Conservation (phyloP, 2,113 vertebrate genomes). For the Tapirus terrestris region DNA sequence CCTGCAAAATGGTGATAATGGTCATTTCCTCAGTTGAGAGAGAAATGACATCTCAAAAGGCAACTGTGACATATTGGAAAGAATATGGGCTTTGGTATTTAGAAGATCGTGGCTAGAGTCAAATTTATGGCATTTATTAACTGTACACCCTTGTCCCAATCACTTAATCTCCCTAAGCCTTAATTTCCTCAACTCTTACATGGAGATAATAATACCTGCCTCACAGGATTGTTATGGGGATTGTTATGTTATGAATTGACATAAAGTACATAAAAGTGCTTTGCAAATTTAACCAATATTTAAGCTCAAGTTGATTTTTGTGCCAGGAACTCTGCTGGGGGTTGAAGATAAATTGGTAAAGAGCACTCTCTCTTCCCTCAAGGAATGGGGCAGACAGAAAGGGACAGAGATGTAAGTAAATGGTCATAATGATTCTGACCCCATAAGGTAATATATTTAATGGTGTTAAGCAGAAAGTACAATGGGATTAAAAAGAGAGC, state of each 20-base stretch:
- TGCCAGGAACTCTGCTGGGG: neutral
- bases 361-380: neutral
- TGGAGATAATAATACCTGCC: neutral
- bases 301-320: neutral
- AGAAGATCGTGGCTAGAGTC: neutral
- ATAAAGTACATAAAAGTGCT: neutral
- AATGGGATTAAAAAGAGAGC: neutral
- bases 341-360: neutral
- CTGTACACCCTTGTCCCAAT: neutral
- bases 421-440: neutral
- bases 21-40: neutral
- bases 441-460: neutral
- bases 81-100: neutral
- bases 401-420: neutral
- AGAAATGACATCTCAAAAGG: neutral
- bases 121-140: constrained; percentile 8
- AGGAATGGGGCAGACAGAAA: neutral
- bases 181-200: constrained; percentile 43
- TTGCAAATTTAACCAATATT: neutral
- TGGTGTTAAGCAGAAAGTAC: neutral
- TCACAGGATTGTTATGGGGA: neutral
- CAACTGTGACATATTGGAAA: neutral
- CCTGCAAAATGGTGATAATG: neutral
- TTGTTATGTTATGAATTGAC: neutral
- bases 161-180: constrained; percentile 15